Conservation (phyloP, 2,797 vertebrate genomes). For the Oryzias sinensis region DNA sequence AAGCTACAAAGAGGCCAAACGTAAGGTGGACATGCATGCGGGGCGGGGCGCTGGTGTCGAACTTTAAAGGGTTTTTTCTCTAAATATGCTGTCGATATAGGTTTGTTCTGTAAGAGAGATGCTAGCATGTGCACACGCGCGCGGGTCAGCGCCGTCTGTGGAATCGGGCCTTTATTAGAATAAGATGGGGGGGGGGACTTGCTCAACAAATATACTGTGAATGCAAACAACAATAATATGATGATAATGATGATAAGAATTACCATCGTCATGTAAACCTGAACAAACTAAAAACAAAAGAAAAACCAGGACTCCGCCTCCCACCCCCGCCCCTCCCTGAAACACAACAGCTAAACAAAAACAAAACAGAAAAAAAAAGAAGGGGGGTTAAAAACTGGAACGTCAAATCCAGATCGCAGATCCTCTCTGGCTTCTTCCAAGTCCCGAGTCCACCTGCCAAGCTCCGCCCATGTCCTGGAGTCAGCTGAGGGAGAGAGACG, state of each 20-base stretch:
- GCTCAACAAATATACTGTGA: constrained; percentile 82
- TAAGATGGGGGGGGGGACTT: constrained; percentile 60
- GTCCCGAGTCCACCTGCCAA: constrained; percentile 54
- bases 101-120: constrained; percentile 60
- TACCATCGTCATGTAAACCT: constrained; percentile 87
- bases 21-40: constrained; percentile 15
- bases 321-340: background rate
- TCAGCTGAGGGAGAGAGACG: background rate
- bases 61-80: constrained; percentile 51
- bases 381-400: constrained; percentile 57
- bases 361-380: constrained; percentile 23
- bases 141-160: constrained; percentile 64
- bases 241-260: constrained; percentile 68
- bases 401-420: constrained; percentile 42
- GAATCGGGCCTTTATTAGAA: constrained; percentile 74
- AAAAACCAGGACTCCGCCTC: constrained; percentile 32
- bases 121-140: constrained; percentile 78
- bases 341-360: background rate
- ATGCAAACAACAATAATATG: constrained; percentile 77
- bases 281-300: constrained; percentile 63
- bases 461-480: constrained; percentile 41
- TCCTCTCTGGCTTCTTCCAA: constrained; percentile 57
- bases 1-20: constrained; percentile 3
- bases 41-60: constrained; percentile 39
- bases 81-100: constrained; percentile 78